A percentile compares a stretch with the other conserved stretches of the same genome.
Conservation (phyloP, 1,140 invertebrate species). For the Lordiphosa mommai region DNA sequence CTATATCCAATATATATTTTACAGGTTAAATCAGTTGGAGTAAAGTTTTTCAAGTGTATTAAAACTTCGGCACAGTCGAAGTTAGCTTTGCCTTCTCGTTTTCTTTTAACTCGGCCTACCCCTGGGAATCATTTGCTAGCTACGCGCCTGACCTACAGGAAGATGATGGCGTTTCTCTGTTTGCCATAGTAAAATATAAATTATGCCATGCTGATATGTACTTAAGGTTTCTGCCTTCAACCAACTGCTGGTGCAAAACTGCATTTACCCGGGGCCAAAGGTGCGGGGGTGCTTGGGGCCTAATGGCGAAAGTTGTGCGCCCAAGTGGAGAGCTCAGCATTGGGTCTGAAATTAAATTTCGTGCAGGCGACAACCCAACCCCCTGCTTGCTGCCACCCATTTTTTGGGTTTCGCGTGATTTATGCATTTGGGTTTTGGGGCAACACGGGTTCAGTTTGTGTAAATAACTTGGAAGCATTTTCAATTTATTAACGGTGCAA, state of each 20-base stretch:
- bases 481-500: conserved; percentile 62
- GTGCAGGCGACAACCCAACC: conserved; percentile 21
- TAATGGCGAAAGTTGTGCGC: conserved; percentile 34
- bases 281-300: neutral
- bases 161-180: conserved; percentile 7
- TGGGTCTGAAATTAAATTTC: conserved; percentile 46
- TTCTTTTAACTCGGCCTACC: no score
- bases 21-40: no score
- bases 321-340: conserved; percentile 2
- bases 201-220: conserved; percentile 61
- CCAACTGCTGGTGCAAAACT: conserved; percentile 42
- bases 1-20: no score
- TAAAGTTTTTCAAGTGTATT: no score
- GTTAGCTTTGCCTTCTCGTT: no score
- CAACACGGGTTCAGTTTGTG: conserved; percentile 32
- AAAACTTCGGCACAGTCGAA: no score
- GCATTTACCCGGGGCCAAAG: conserved; percentile 55
- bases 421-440: conserved; percentile 61
- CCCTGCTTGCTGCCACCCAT: conserved; percentile 20
- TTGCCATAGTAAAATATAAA: conserved; percentile 46
- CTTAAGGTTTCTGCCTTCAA: conserved; percentile 47
- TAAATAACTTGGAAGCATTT: conserved; percentile 55
- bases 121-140: neutral
- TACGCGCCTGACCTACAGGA: neutral
- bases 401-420: conserved; percentile 54